Percentiles rank a stretch among this genome's conserved stretches.
These are phyloP conservation scores for Boloria selene DNA, from an alignment of 2,888 invertebrate genomes.

Conservation along the genomic window DNA sequence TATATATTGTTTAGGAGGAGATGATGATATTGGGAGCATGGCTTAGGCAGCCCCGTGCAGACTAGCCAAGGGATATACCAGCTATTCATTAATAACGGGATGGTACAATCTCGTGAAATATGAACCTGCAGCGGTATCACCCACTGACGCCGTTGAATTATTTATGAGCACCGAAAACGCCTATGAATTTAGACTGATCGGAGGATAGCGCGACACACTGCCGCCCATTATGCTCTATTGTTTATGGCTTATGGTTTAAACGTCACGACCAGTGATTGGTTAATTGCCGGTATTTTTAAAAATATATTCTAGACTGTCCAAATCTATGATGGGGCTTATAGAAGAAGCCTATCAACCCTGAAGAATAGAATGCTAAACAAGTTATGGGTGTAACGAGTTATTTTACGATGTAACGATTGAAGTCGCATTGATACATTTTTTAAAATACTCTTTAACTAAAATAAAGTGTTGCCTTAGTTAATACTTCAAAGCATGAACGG, in stretches of 20 bases:
- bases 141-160: slow-evolving; percentile 28
- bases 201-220: slow-evolving; percentile 23
- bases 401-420: no score
- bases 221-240: slow-evolving; percentile 28
- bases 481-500: no score
- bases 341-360: no score
- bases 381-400: no score
- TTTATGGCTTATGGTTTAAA: slow-evolving; percentile 26
- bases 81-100: slow-evolving; percentile 31
- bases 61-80: slow-evolving; percentile 17
- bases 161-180: slow-evolving; percentile 33
- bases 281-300: slow-evolving; percentile 4
- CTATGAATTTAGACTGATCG: slow-evolving; percentile 37
- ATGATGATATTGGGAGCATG: slow-evolving; percentile 7
- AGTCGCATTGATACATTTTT: no score
- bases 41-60: slow-evolving; percentile 12
- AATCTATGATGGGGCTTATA: neutral
- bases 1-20: slow-evolving; percentile 11
- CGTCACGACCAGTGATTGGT: slow-evolving; percentile 11
- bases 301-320: neutral
- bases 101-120: slow-evolving; percentile 27
- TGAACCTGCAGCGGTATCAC: slow-evolving; percentile 30
- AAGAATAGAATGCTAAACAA: no score
- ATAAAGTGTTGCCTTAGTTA: no score
- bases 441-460: neutral